These are phyloP conservation scores for Drosophila truncata DNA, from an alignment of 1,140 invertebrate species.

Conservation along the genomic window DNA sequence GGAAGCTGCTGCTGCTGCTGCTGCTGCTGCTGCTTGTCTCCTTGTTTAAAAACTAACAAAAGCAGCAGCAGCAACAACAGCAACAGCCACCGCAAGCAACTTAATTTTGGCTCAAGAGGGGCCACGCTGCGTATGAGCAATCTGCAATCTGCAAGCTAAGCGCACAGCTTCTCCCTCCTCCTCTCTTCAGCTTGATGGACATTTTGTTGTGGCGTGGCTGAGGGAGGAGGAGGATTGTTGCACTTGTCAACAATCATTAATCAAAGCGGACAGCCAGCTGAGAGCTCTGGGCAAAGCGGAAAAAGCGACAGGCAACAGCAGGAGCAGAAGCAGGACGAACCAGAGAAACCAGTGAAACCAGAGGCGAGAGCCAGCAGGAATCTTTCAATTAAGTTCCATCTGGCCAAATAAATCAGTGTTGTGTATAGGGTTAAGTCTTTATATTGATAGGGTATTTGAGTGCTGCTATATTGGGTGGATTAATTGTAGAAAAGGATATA, in stretches of 20 bases:
- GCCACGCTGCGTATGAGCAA: conserved; percentile 76
- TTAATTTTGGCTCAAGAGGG: conserved; percentile 60
- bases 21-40: no score
- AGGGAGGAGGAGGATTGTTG: conserved; percentile 22
- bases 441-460: conserved; percentile 10
- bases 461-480: not conserved
- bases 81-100: conserved; percentile 64
- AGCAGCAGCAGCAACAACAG: conserved; percentile 16
- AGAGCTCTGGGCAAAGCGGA: conserved; percentile 20
- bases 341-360: no score
- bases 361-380: conserved; percentile 16
- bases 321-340: no score
- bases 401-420: conserved; percentile 23
- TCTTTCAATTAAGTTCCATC: conserved; percentile 43
- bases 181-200: conserved; percentile 38
- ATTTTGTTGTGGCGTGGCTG: conserved; percentile 37
- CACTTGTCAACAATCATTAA: conserved; percentile 59
- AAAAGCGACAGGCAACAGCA: conserved; percentile 7
- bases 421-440: not conserved
- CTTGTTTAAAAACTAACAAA: conserved; percentile 53
- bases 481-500: not conserved
- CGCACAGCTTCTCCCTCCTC: conserved; percentile 11
- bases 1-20: conserved; percentile 1
- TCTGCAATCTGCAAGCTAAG: conserved; percentile 37
- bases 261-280: conserved; percentile 49